Percentiles rank a stretch among this genome's conserved stretches.
These are phyloP conservation scores for Diplazon laetatorius DNA, from an alignment of 2,888 invertebrate species.

Conservation along the genomic window DNA sequence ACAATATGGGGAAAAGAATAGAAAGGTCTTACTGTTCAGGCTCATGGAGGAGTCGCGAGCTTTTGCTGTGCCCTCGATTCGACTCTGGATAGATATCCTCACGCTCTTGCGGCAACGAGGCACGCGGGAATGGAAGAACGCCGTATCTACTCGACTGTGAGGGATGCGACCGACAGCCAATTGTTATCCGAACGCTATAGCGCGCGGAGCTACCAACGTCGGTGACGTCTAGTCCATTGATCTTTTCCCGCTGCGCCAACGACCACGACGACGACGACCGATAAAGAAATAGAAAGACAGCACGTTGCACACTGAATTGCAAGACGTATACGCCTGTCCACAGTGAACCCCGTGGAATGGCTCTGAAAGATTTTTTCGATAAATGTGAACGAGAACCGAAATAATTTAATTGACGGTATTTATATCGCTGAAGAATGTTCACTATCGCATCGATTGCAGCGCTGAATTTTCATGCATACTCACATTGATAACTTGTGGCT, in stretches of 20 bases:
- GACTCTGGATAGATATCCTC: neutral
- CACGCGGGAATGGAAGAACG: slow-evolving; percentile 8
- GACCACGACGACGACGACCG: slow-evolving; percentile 32
- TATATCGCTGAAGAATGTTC: no score
- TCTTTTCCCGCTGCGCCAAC: slow-evolving; percentile 55
- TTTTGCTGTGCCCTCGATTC: neutral
- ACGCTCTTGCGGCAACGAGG: neutral
- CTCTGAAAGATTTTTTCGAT: neutral
- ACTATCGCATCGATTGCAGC: no score
- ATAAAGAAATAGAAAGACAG: slow-evolving; percentile 34
- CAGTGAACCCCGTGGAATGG: neutral
- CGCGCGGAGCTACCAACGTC: slow-evolving; percentile 38
- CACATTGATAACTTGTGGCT: no score
- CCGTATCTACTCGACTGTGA: slow-evolving; percentile 66
- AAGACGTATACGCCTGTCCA: neutral
- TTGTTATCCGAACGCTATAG: slow-evolving; percentile 66
- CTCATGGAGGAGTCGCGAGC: neutral
- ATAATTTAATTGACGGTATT: no score
- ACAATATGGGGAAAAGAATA: neutral
- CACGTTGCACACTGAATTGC: neutral
- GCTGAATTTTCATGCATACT: no score
- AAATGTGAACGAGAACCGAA: neutral
- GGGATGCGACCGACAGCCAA: slow-evolving; percentile 73
- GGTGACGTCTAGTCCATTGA: slow-evolving; percentile 64
- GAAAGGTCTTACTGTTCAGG: neutral